Evolutionary conservation across 2,888 invertebrate species (phyloP).

Genomic region (Campoletis raptor): DNA sequence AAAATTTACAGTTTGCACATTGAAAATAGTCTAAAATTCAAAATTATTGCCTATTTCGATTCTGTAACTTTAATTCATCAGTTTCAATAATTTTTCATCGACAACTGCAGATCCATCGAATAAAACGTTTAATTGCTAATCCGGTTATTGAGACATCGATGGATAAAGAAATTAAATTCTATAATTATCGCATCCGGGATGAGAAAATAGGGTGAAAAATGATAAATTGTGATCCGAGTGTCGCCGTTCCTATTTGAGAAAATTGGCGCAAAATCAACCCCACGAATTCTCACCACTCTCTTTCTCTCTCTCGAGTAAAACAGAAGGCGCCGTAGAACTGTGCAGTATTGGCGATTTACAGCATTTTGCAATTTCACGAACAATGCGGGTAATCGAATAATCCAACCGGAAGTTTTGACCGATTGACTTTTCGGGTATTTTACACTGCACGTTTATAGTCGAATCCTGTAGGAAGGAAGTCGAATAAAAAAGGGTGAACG

Average conservation of each 20-base stretch:
- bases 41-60: no score
- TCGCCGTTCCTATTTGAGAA: not conserved
- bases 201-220: not conserved
- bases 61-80: no score
- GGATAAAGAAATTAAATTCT: not conserved
- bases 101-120: not conserved
- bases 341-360: slow-evolving; percentile 1
- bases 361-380: slow-evolving; percentile 46
- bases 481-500: not conserved
- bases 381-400: slow-evolving; percentile 59
- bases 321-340: not conserved
- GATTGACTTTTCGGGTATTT: slow-evolving; percentile 46
- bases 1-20: no score
- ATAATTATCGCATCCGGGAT: not conserved
- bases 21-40: no score
- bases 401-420: slow-evolving; percentile 47
- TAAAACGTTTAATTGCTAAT: not conserved
- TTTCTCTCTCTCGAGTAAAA: not conserved
- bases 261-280: slow-evolving; percentile 31
- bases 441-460: not conserved
- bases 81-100: no score
- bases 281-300: not conserved
- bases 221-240: not conserved
- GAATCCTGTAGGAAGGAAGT: not conserved
- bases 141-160: not conserved